Evolutionary conservation across 2,797 vertebrate genomes (phyloP), one percentile per base, ranked within the genome.

Genomic region (Pelochelys cantorii): DNA sequence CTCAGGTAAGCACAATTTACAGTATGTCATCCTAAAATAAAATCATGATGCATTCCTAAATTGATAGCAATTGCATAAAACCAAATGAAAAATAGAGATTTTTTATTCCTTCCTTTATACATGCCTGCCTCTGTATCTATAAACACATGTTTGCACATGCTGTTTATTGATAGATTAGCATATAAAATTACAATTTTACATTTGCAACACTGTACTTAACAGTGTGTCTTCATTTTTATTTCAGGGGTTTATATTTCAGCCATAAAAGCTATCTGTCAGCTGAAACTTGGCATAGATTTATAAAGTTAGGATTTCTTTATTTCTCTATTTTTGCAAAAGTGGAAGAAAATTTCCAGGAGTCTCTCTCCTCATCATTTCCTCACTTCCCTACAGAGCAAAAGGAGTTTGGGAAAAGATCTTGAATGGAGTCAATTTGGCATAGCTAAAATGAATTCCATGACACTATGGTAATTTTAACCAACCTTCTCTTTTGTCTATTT

Each of bases 81-180:
- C 94, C 96, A 97, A 97, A 97, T 97, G 97, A 98, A 96, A 97
- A 96, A 97, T 95, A 96, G 71, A 87, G 93, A 97, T 98, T 97
- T 71, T 96, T 97, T 97, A 98, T 97, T 95, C 97, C 97, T 96
- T 97, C 95, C 96, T 97, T 98, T 98, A 97, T 98, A 96, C 93
- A 97, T 97, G 96, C 96, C 97, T 97, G 94, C 97, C 96, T 98
- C 94, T 94, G 95, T 97, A 95, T 98, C 97, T 97, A 97, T 98
- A 98, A 98, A 97, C 97, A 98, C 97, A 98, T 97, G 97, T 97
- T 98, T 98, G 97, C 96, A 97, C 97, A 97, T 98, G 97, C 96
- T 97, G 97, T 96, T 95, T 96, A 97, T 97, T 97, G 97, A 97
- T 97, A 97, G 97, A 98, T 97, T 97, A 98, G 97, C 96, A 97